Conservation (phyloP, 2,888 invertebrate genomes). For the Lottia scabra region DNA sequence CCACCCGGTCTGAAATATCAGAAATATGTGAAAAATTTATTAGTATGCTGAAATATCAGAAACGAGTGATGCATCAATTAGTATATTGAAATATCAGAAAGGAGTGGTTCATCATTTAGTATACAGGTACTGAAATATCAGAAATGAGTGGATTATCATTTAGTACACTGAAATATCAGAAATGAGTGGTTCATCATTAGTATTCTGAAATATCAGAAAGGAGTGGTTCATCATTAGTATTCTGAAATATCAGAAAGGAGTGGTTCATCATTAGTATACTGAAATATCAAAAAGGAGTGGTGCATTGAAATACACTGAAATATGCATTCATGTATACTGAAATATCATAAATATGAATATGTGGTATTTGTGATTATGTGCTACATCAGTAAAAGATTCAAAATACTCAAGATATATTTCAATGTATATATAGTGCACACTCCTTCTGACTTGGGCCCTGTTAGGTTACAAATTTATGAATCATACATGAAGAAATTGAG, state of each 20-base stretch:
- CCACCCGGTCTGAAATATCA: constrained; percentile 62
- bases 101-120: neutral
- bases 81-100: neutral
- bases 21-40: neutral
- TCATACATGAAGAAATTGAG: too few species aligned
- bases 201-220: neutral
- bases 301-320: too few species aligned
- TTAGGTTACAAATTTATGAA: too few species aligned
- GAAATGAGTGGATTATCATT: too few species aligned
- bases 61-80: neutral
- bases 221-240: neutral
- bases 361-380: too few species aligned
- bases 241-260: neutral
- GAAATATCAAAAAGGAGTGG: too few species aligned
- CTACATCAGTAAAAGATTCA: too few species aligned
- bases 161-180: too few species aligned
- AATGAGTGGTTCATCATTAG: neutral
- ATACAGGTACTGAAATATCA: too few species aligned
- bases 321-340: neutral
- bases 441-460: too few species aligned
- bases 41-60: neutral
- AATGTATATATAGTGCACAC: too few species aligned
- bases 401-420: too few species aligned
- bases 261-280: neutral
- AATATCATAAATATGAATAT: neutral